A percentile compares a stretch with the other conserved stretches of the same genome.
phyloP scores from a whole-genome alignment of 2,888 invertebrate species.

The Latrodectus hesperus region DNA sequence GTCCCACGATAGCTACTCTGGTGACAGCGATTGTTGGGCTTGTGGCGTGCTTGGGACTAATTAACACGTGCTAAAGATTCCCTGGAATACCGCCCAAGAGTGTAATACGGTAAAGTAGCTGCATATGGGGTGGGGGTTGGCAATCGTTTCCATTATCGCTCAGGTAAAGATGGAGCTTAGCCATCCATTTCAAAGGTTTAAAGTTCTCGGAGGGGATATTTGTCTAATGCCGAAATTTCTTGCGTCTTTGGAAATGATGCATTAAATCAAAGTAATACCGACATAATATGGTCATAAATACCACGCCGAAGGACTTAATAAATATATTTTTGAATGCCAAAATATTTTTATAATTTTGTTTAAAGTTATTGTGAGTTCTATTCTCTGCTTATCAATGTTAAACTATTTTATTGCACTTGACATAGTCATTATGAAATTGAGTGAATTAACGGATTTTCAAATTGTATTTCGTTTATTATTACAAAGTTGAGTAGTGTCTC shows the following conservation, averaged over 20 bases:
- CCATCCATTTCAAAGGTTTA: neutral
- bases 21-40: slow-evolving; percentile 48
- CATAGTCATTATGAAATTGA: no score
- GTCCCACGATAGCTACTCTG: slow-evolving; percentile 22
- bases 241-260: neutral
- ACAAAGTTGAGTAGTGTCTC: no score
- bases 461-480: no score
- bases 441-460: no score
- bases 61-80: slow-evolving; percentile 62
- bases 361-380: no score
- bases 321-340: no score
- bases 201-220: slow-evolving; percentile 3
- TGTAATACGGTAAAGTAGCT: neutral
- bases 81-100: slow-evolving; percentile 26
- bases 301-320: no score
- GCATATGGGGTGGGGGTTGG: neutral
- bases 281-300: no score
- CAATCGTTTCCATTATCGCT: slow-evolving; percentile 44
- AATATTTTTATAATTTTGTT: no score
- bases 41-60: slow-evolving; percentile 54
- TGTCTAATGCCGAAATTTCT: neutral
- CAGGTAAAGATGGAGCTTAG: slow-evolving; percentile 20
- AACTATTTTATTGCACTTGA: no score
- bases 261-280: no score
- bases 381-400: no score